Conservation (phyloP, 2,888 invertebrate species). For the Tolmerus cingulatus region DNA sequence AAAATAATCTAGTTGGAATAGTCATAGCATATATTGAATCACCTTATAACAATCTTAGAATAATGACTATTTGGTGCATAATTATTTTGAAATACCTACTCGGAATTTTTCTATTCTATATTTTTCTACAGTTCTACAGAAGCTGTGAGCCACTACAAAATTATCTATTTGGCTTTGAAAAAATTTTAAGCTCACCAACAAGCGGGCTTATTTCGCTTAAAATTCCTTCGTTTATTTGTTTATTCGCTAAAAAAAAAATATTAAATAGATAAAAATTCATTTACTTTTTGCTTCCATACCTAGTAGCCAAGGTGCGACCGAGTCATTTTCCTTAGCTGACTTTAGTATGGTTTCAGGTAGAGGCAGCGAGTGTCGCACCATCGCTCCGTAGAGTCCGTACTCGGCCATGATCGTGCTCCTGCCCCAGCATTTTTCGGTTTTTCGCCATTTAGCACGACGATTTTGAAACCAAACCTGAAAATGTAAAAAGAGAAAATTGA, state of each 20-base stretch:
- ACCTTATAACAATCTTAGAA: background rate
- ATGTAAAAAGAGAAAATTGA: background rate
- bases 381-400: constrained; percentile 98
- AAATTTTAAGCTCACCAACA: constrained; percentile 23
- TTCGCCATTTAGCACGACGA: constrained; percentile 98
- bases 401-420: constrained; percentile 99
- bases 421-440: constrained; percentile 99
- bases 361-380: constrained; percentile 98
- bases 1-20: too few relatives aligned
- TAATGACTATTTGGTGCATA: background rate
- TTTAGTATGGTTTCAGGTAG: constrained; percentile 98
- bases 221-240: constrained; percentile 16
- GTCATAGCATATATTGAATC: too few relatives aligned
- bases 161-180: background rate
- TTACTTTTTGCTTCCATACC: constrained; percentile 74
- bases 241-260: background rate
- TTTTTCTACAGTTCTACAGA: background rate
- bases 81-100: background rate
- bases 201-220: constrained; percentile 2
- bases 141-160: background rate
- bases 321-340: constrained; percentile 94
- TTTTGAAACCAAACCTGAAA: constrained; percentile 96
- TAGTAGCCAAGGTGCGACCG: constrained; percentile 98
- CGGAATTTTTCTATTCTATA: background rate
- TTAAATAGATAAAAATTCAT: constrained; percentile 55